These are phyloP conservation scores for Phoxinus dragarum DNA, from an alignment of 2,797 vertebrate genomes.

Conservation along the genomic window DNA sequence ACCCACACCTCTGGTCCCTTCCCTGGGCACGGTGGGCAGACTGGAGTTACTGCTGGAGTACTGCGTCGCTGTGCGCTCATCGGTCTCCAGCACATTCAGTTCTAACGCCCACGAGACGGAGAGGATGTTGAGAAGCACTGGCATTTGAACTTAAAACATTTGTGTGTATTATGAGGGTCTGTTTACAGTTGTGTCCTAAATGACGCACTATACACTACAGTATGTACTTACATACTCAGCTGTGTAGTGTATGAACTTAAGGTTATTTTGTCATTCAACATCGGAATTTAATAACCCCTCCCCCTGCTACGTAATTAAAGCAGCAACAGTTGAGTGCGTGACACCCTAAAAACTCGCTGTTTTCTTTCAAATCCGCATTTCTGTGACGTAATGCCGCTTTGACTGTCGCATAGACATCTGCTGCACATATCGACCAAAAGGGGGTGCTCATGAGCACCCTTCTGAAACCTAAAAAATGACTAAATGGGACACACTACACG, in stretches of 20 bases:
- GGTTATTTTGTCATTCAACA: background rate
- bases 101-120: constrained; percentile 74
- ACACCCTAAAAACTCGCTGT: too few relatives aligned
- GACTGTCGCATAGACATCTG: too few relatives aligned
- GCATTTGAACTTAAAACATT: background rate
- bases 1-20: constrained; percentile 74
- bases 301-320: too few relatives aligned
- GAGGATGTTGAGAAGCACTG: background rate
- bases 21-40: constrained; percentile 78
- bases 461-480: too few relatives aligned
- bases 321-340: too few relatives aligned
- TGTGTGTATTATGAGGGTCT: background rate
- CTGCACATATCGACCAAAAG: too few relatives aligned
- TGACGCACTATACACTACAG: background rate
- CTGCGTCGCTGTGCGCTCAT: constrained; percentile 81
- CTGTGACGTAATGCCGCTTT: too few relatives aligned
- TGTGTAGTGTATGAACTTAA: background rate
- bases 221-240: background rate
- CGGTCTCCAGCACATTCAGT: constrained; percentile 82
- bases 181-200: background rate
- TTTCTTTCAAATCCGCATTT: too few relatives aligned
- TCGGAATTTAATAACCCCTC: too few relatives aligned
- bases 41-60: constrained; percentile 86
- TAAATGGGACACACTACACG: too few relatives aligned
- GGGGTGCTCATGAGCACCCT: too few relatives aligned